Percentiles rank a stretch among this genome's conserved stretches.
phyloP scores from a whole-genome alignment of 2,888 invertebrate genomes.

The Geophilus truncorum region DNA sequence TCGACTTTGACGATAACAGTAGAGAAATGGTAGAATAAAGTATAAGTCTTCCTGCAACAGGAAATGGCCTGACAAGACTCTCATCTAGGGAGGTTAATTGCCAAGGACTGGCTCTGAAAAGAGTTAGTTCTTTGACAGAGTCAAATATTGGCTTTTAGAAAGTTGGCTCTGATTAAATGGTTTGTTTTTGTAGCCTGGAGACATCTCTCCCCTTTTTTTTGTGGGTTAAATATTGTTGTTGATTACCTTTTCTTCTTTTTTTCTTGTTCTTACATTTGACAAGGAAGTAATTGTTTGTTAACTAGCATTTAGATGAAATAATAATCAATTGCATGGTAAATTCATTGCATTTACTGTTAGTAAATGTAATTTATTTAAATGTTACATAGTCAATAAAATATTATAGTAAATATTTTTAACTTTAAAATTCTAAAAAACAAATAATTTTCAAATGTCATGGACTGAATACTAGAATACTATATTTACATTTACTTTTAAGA shows the following conservation, averaged over 20 bases:
- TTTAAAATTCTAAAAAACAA: too few species aligned
- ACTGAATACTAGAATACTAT: too few species aligned
- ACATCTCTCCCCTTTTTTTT: background rate
- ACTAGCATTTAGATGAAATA: background rate
- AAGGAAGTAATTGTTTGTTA: background rate
- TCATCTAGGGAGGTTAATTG: conserved; percentile 15
- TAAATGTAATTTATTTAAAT: too few species aligned
- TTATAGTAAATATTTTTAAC: too few species aligned
- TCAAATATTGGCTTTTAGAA: conserved; percentile 4
- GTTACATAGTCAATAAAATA: too few species aligned
- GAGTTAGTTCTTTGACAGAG: background rate
- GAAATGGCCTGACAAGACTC: conserved; percentile 20
- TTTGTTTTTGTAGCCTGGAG: background rate
- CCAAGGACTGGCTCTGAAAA: conserved; percentile 12
- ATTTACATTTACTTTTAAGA: too few species aligned
- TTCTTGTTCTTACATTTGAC: background rate
- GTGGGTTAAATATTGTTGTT: background rate
- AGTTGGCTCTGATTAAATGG: background rate
- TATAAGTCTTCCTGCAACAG: conserved; percentile 15
- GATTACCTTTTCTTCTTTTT: background rate
- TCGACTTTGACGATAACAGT: conserved; percentile 11
- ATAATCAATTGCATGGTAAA: too few species aligned
- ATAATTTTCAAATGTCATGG: too few species aligned
- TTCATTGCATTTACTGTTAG: too few species aligned
- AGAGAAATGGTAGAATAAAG: background rate